A percentile compares a stretch with the other conserved stretches of the same genome.
phyloP scores from a whole-genome alignment of 1,140 invertebrate species.

The Nasonia longicornis region DNA sequence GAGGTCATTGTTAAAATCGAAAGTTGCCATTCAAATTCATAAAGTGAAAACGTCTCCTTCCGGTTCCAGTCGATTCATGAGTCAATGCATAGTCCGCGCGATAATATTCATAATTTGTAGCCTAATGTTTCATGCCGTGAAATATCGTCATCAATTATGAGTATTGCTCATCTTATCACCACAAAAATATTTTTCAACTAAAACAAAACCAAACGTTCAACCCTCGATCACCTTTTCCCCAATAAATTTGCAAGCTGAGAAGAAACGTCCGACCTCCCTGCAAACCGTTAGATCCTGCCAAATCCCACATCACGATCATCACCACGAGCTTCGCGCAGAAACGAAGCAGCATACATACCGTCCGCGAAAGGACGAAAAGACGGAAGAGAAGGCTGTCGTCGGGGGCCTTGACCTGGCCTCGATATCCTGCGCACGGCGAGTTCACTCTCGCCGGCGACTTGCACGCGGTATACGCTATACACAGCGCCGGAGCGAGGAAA shows the following conservation, averaged over 20 bases:
- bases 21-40: slow-evolving; percentile 33
- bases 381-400: slow-evolving; percentile 48
- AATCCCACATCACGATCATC: no score
- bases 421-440: slow-evolving; percentile 62
- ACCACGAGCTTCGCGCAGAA: no score
- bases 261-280: neutral
- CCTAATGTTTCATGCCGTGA: no score
- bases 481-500: slow-evolving; percentile 58
- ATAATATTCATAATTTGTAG: no score
- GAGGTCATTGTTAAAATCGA: slow-evolving; percentile 35
- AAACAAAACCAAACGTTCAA: no score
- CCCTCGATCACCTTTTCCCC: no score
- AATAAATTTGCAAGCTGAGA: no score
- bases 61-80: neutral
- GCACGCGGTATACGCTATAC: neutral
- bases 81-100: no score
- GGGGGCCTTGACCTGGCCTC: slow-evolving; percentile 70
- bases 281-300: slow-evolving; percentile 7
- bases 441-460: slow-evolving; percentile 69
- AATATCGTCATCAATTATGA: no score
- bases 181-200: no score
- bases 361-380: slow-evolving; percentile 45
- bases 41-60: slow-evolving; percentile 19
- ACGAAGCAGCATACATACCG: neutral
- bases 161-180: no score